phyloP scores from a whole-genome alignment of 1,140 invertebrate species.

The Scaptomyza graminum region DNA sequence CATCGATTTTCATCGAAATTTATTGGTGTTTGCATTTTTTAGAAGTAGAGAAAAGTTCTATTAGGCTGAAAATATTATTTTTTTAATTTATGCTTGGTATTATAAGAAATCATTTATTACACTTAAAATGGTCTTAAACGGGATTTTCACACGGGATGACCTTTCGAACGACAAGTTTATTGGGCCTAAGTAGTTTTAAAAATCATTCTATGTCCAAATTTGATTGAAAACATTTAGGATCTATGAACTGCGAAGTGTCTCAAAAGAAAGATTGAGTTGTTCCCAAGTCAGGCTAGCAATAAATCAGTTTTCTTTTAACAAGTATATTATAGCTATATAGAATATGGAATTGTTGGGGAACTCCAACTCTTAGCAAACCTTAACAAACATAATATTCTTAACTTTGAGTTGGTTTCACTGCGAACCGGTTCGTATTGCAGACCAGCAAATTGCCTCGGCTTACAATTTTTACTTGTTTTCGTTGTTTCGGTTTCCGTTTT shows the following conservation, averaged over 20 bases:
- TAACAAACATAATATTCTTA: not conserved
- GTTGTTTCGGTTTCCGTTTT: not conserved
- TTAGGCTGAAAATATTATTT: not conserved
- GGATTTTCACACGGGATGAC: too few relatives aligned
- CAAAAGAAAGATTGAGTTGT: too few relatives aligned
- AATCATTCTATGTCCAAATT: too few relatives aligned
- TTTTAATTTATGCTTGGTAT: too few relatives aligned
- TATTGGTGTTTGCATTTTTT: too few relatives aligned
- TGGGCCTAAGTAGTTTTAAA: too few relatives aligned
- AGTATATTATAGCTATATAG: not conserved
- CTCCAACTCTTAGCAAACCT: not conserved
- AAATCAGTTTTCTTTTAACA: not conserved
- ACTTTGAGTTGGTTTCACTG: not conserved
- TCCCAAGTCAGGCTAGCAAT: not conserved
- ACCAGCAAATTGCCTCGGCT: constrained; percentile 28
- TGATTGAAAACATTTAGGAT: too few relatives aligned
- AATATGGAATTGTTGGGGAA: not conserved
- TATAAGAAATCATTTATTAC: too few relatives aligned
- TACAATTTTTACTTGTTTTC: constrained; percentile 4
- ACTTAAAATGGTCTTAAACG: too few relatives aligned
- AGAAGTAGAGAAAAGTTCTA: not conserved
- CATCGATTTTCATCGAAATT: not conserved
- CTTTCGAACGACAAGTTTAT: too few relatives aligned
- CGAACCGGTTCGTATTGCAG: constrained; percentile 20
- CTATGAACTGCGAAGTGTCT: too few relatives aligned